These are phyloP conservation scores for Cheilosia scutellata DNA, from an alignment of 2,888 invertebrate species.

Conservation along the genomic window DNA sequence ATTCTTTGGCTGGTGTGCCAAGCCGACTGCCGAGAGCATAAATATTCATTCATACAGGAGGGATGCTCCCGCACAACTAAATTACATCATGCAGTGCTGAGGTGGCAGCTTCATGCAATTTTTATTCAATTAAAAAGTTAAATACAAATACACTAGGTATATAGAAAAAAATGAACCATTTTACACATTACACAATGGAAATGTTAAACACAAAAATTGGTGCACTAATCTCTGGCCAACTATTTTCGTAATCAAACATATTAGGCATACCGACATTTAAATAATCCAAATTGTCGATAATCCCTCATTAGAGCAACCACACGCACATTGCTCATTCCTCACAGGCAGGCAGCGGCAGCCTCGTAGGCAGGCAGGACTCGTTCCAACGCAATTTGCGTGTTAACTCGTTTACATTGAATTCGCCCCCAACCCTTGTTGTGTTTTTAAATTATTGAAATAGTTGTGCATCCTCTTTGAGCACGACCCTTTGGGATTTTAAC, in stretches of 20 bases:
- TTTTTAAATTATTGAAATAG: constrained; percentile 1
- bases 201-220: too few species aligned
- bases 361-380: background rate
- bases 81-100: constrained; percentile 18
- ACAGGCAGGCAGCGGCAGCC: background rate
- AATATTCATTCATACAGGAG: constrained; percentile 35
- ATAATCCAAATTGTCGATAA: constrained; percentile 2
- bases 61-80: constrained; percentile 31
- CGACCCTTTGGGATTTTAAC: constrained; percentile 1
- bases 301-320: background rate
- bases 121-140: too few species aligned
- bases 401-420: background rate
- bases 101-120: background rate
- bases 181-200: too few species aligned
- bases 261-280: background rate
- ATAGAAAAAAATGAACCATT: too few species aligned
- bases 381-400: background rate
- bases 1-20: constrained; percentile 11
- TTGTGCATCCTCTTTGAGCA: constrained; percentile 1
- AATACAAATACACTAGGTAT: too few species aligned
- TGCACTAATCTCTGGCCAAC: too few species aligned
- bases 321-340: background rate
- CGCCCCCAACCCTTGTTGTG: background rate
- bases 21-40: background rate
- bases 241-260: background rate